A percentile compares a stretch with the other conserved stretches of the same genome.
Evolutionary conservation across 2,888 invertebrate species (phyloP).

Genomic region (Tetragnatha montana): DNA sequence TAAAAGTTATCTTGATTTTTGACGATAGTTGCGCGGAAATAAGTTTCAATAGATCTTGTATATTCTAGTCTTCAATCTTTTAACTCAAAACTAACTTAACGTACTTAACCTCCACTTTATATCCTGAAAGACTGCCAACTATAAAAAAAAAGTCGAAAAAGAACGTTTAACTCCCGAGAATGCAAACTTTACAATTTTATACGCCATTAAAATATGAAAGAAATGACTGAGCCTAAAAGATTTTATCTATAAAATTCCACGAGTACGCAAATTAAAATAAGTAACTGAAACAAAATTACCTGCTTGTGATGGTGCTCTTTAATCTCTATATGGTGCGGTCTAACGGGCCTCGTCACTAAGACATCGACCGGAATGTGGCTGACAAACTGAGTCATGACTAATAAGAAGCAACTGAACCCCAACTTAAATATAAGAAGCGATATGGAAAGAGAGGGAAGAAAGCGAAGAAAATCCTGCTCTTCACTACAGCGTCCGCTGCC

Average conservation of each 20-base stretch:
- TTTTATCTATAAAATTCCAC: not conserved
- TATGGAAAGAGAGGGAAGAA: not conserved
- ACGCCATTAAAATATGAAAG: not conserved
- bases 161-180: no score
- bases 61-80: no score
- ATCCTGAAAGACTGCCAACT: no score
- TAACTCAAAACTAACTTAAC: no score
- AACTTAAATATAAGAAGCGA: constrained; percentile 16
- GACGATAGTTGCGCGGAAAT: no score
- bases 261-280: not conserved
- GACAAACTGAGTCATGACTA: constrained; percentile 68
- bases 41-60: no score
- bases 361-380: constrained; percentile 71
- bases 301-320: constrained; percentile 68
- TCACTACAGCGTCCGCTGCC: constrained; percentile 64
- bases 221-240: not conserved
- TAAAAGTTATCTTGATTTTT: no score
- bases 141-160: no score
- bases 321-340: constrained; percentile 70
- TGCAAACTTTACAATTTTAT: no score
- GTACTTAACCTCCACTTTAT: no score
- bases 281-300: constrained; percentile 27
- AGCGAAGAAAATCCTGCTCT: constrained; percentile 65
- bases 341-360: constrained; percentile 58
- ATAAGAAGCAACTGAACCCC: not conserved